Percentiles rank a stretch among this genome's conserved stretches.
phyloP scores from a whole-genome alignment of 2,888 invertebrate genomes.

The Ischnura elegans region DNA sequence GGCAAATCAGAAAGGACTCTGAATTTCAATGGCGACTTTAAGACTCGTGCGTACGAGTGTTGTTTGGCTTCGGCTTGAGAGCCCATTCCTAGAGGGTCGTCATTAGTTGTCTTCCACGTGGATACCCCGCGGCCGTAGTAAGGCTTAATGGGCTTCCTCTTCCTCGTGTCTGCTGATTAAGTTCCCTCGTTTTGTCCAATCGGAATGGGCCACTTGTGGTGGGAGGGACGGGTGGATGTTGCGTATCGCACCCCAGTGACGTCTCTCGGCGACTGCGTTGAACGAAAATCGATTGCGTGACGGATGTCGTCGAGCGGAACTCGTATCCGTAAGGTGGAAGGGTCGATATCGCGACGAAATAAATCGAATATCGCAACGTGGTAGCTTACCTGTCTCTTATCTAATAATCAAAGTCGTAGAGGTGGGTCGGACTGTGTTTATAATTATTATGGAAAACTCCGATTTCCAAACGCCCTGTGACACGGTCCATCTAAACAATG shows the following conservation, averaged over 20 bases:
- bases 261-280: too few species aligned
- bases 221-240: background rate
- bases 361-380: too few species aligned
- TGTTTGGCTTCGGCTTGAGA: background rate
- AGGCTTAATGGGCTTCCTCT: background rate
- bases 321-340: background rate
- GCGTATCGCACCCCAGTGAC: background rate
- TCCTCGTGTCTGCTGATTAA: background rate
- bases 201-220: background rate
- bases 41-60: background rate
- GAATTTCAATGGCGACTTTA: too few species aligned
- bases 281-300: background rate
- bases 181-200: background rate
- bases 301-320: background rate
- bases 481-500: too few species aligned
- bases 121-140: background rate
- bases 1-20: too few species aligned
- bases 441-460: too few species aligned
- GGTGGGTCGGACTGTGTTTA: too few species aligned
- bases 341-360: background rate
- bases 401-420: too few species aligned
- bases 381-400: too few species aligned
- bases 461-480: too few species aligned
- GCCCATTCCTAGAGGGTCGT: background rate
- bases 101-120: background rate